A percentile compares a stretch with the other conserved stretches of the same genome.
Evolutionary conservation across 2,113 vertebrate genomes (phyloP).

Genomic region (Thamnophis sirtalis): DNA sequence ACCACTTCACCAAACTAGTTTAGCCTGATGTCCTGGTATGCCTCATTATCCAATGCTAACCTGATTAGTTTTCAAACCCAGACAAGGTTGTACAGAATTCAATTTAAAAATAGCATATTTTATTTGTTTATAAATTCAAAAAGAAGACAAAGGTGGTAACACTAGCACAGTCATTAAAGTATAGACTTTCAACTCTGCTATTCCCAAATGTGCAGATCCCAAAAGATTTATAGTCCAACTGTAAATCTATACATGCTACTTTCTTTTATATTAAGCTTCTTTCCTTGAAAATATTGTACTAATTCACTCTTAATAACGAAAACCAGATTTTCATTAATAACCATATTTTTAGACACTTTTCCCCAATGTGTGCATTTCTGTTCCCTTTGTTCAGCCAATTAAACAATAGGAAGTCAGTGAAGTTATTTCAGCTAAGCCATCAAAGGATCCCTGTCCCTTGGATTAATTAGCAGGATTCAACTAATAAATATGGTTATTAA

Average conservation of each 20-base stretch:
- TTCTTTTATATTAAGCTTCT: not conserved
- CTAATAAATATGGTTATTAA: not conserved
- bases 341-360: not conserved
- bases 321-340: not conserved
- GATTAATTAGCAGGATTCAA: not conserved
- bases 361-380: not conserved
- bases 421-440: not conserved
- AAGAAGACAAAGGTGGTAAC: not conserved
- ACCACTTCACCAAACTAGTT: not conserved
- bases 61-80: not conserved
- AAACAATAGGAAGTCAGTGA: not conserved
- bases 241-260: not conserved
- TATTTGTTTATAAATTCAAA: not conserved
- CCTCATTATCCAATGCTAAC: not conserved
- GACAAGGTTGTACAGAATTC: not conserved
- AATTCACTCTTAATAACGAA: not conserved
- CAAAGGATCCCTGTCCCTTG: not conserved
- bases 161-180: not conserved
- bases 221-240: not conserved
- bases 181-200: not conserved
- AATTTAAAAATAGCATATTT: not conserved
- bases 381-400: not conserved
- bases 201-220: not conserved
- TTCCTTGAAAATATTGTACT: not conserved
- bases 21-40: not conserved